Conservation (phyloP, 2,797 vertebrate species). For the Onychomys arenicola region DNA sequence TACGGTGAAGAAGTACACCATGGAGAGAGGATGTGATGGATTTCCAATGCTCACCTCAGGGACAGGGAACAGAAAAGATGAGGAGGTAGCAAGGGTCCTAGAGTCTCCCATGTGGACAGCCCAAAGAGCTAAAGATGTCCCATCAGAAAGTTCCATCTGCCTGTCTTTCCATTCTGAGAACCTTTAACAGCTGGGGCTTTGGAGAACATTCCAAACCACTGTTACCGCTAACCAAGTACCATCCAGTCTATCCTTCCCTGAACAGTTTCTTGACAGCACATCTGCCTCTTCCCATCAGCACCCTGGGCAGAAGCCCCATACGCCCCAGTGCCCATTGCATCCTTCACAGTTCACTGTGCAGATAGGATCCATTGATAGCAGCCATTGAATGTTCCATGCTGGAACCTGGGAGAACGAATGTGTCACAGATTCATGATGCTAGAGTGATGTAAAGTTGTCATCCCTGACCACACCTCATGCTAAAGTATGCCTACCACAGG, state of each 20-base stretch:
- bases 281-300: background rate
- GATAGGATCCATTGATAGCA: background rate
- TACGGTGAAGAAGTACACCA: background rate
- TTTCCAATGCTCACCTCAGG: background rate
- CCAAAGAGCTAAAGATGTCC: background rate
- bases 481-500: accelerated
- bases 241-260: accelerated
- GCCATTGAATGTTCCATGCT: too few relatives aligned
- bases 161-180: background rate
- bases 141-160: too few relatives aligned
- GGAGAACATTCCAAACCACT: background rate
- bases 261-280: accelerated
- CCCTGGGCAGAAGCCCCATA: too few relatives aligned
- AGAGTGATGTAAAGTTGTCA: accelerated
- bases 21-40: background rate
- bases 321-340: too few relatives aligned
- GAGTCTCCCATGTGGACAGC: accelerated
- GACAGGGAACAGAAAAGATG: background rate
- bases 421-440: background rate
- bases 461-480: too few relatives aligned
- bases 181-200: background rate
- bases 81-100: background rate
- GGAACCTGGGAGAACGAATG: background rate
- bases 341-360: background rate
- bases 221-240: too few relatives aligned